Evolutionary conservation across 2,888 invertebrate species (phyloP).

Genomic region (Ditula angustiorana): DNA sequence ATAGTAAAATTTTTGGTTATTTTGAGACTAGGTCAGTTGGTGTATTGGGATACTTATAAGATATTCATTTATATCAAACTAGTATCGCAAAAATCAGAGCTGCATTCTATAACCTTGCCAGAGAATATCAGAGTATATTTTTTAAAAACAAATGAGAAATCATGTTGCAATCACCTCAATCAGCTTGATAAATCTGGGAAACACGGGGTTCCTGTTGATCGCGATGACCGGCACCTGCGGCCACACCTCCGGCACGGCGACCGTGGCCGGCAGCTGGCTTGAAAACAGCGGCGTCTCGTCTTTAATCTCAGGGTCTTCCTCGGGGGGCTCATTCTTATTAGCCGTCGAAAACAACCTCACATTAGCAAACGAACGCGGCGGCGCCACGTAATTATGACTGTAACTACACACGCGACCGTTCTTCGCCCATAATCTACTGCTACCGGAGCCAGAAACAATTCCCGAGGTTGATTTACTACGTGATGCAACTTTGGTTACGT

Average conservation of each 20-base stretch:
- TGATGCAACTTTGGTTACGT: constrained; percentile 79
- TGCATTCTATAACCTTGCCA: too few species aligned
- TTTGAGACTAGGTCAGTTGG: too few species aligned
- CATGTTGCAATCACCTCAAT: constrained; percentile 90
- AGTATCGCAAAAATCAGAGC: too few species aligned
- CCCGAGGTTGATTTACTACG: constrained; percentile 63
- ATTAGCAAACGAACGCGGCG: constrained; percentile 47
- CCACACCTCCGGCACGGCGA: constrained; percentile 98
- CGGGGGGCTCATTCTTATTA: constrained; percentile 70
- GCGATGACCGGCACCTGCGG: constrained; percentile 98
- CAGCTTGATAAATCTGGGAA: constrained; percentile 98
- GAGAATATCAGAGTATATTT: too few species aligned
- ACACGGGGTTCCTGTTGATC: constrained; percentile 97
- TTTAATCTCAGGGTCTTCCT: constrained; percentile 68
- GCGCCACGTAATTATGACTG: constrained; percentile 49
- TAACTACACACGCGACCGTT: constrained; percentile 58
- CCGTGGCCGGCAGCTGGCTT: constrained; percentile 92
- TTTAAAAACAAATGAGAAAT: neutral
- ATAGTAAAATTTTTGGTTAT: too few species aligned
- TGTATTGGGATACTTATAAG: too few species aligned
- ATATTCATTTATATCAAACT: too few species aligned
- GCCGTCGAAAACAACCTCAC: constrained; percentile 66
- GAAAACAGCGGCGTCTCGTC: constrained; percentile 79
- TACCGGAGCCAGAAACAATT: constrained; percentile 48
- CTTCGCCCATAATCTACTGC: constrained; percentile 45